phyloP scores from a whole-genome alignment of 2,113 vertebrate species.

The Ameiurus melas region DNA sequence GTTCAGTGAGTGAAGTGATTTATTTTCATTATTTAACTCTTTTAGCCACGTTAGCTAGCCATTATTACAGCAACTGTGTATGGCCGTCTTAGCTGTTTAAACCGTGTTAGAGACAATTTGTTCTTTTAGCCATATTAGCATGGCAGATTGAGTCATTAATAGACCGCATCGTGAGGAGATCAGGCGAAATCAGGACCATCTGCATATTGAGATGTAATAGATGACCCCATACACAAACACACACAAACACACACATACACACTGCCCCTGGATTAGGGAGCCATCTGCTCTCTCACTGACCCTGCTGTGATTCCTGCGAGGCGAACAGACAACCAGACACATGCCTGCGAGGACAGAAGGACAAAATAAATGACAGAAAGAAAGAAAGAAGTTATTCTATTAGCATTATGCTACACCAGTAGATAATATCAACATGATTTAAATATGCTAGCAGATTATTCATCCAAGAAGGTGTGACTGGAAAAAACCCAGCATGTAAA shows the following conservation, averaged over 20 bases:
- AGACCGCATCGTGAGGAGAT: constrained; percentile 17
- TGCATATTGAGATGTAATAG: constrained; percentile 48
- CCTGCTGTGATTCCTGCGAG: constrained; percentile 44
- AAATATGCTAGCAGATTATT: neutral
- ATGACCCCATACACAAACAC: constrained; percentile 36
- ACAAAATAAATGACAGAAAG: constrained; percentile 60
- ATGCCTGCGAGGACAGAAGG: constrained; percentile 39
- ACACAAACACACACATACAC: neutral
- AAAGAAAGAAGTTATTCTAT: constrained; percentile 47
- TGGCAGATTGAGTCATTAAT: constrained; percentile 36
- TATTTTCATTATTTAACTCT: neutral
- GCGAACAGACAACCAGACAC: constrained; percentile 48
- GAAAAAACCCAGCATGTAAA: neutral
- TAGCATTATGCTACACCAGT: neutral
- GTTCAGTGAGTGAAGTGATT: neutral
- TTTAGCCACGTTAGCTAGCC: neutral
- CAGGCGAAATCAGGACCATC: constrained; percentile 48
- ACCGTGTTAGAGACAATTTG: neutral
- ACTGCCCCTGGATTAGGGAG: constrained; percentile 33
- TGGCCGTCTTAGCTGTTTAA: neutral
- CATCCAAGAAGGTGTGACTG: neutral
- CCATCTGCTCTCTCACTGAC: constrained; percentile 48
- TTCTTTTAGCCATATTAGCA: constrained; percentile 12
- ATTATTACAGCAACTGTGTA: neutral
- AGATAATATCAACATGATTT: neutral